Percentiles rank a stretch among this genome's conserved stretches.
Evolutionary conservation across 2,113 vertebrate genomes (phyloP).

Genomic region (Brachionichthys hirsutus): DNA sequence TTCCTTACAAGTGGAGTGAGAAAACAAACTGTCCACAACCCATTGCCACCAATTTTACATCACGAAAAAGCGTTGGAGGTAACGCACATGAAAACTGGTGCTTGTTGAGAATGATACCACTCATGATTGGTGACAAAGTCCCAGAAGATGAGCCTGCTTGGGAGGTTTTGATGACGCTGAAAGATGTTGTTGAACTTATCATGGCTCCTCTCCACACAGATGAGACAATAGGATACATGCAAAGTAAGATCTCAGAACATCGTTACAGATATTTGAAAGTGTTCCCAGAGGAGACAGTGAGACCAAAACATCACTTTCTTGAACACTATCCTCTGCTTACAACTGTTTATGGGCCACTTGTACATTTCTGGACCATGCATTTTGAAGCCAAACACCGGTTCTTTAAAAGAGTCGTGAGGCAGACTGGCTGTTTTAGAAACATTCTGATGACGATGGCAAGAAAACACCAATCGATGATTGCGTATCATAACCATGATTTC

Average conservation of each 20-base stretch:
- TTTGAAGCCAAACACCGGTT: slow-evolving; percentile 11
- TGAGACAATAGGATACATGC: slow-evolving; percentile 27
- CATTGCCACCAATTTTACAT: slow-evolving; percentile 23
- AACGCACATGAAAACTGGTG: slow-evolving; percentile 21
- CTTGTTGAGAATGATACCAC: slow-evolving; percentile 21
- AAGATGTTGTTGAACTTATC: slow-evolving; percentile 25
- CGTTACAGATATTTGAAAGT: slow-evolving; percentile 34
- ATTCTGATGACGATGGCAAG: slow-evolving; percentile 24
- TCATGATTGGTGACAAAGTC: slow-evolving; percentile 39
- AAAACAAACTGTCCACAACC: no score
- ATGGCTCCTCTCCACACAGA: slow-evolving; percentile 15
- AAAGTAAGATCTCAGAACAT: slow-evolving; percentile 40
- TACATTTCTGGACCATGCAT: not conserved
- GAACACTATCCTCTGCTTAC: slow-evolving; percentile 12
- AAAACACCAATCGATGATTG: slow-evolving; percentile 48
- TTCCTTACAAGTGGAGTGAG: no score
- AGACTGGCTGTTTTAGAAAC: not conserved
- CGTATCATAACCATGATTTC: no score
- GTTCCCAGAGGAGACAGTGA: slow-evolving; percentile 29
- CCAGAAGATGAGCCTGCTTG: slow-evolving; percentile 20
- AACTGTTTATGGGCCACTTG: slow-evolving; percentile 5
- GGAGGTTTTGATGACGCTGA: slow-evolving; percentile 49
- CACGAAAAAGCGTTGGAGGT: slow-evolving; percentile 28
- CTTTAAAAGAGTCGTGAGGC: slow-evolving; percentile 9
- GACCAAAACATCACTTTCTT: slow-evolving; percentile 23